These are phyloP conservation scores for Coboldia fuscipes DNA, from an alignment of 1,140 invertebrate species.

Conservation along the genomic window DNA sequence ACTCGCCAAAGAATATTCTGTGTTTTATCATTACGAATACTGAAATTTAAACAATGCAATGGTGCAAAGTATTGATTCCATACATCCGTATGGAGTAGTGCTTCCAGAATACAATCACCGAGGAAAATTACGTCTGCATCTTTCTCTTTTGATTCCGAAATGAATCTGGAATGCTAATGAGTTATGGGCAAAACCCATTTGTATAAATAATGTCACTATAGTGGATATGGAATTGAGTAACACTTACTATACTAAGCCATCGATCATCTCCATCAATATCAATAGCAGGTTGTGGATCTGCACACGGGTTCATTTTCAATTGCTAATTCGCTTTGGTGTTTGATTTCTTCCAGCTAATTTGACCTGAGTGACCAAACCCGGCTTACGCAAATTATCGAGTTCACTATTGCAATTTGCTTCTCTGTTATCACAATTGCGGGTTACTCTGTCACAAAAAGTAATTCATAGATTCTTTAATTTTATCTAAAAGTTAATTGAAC, in stretches of 20 bases:
- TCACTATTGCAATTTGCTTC: no score
- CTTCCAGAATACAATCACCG: slow-evolving; percentile 66
- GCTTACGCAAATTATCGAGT: no score
- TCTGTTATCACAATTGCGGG: no score
- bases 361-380: no score
- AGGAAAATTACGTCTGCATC: slow-evolving; percentile 83
- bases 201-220: background rate
- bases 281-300: no score
- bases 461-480: no score
- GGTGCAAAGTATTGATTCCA: slow-evolving; percentile 75
- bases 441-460: no score
- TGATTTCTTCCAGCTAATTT: no score
- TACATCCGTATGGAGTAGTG: slow-evolving; percentile 52
- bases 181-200: slow-evolving; percentile 5
- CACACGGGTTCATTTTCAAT: no score
- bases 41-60: slow-evolving; percentile 75
- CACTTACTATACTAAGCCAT: slow-evolving; percentile 40
- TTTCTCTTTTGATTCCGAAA: slow-evolving; percentile 57
- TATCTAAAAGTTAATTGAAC: no score
- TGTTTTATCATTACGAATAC: slow-evolving; percentile 68
- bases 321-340: no score
- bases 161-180: slow-evolving; percentile 54
- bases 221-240: slow-evolving; percentile 3
- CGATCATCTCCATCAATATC: slow-evolving; percentile 42
- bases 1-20: slow-evolving; percentile 79